phyloP scores from a whole-genome alignment of 1,140 invertebrate genomes.

The Nephotettix cincticeps region DNA sequence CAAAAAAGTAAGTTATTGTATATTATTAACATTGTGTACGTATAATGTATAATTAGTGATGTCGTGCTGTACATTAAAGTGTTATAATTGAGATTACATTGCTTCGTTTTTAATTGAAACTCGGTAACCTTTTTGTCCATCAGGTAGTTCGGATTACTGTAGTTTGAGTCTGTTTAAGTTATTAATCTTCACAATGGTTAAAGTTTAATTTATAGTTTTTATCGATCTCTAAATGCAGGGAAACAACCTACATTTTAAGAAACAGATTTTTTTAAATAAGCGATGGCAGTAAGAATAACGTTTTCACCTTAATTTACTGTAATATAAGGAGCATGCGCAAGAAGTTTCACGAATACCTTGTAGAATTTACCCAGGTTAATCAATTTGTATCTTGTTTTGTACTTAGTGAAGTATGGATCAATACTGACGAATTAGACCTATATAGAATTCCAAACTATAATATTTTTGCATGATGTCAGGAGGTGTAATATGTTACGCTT shows the following conservation, averaged over 20 bases:
- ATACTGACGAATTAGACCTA: not conserved
- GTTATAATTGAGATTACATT: too few species aligned
- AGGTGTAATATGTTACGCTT: not conserved
- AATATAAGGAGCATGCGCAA: not conserved
- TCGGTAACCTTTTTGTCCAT: too few species aligned
- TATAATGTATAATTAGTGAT: too few species aligned
- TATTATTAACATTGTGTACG: too few species aligned
- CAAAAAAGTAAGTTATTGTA: too few species aligned
- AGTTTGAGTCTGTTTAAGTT: not conserved
- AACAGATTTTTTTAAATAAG: not conserved
- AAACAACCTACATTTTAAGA: not conserved
- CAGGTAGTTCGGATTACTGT: too few species aligned
- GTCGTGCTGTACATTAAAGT: too few species aligned
- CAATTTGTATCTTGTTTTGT: not conserved
- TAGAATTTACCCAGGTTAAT: not conserved
- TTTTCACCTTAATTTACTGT: conserved; percentile 4
- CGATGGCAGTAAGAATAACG: not conserved
- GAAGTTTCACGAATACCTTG: not conserved
- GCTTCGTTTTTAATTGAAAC: too few species aligned
- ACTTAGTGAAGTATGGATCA: not conserved
- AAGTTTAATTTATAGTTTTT: too few species aligned
- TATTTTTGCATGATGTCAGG: conserved; percentile 14
- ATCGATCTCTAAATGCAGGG: too few species aligned
- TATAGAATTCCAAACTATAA: conserved; percentile 14
- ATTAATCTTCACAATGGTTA: not conserved